Base-by-base conservation (phyloP, 2,888 invertebrate genomes). In the Neoaliturus tenellus region DNA sequence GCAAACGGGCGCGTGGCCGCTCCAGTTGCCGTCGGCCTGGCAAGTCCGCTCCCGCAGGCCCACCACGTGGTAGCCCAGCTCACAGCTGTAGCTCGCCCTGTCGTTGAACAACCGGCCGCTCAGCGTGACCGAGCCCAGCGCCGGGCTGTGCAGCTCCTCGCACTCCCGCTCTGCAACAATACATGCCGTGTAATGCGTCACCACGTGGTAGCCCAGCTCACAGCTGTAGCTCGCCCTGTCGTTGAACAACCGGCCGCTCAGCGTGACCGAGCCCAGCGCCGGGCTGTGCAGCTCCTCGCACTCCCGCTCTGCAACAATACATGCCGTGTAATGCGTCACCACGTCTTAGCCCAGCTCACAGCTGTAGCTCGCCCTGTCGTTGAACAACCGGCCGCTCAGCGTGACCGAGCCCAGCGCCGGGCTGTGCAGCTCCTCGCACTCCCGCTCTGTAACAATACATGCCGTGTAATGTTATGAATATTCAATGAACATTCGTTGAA, bases 21-120 rank as follows among this genome's bases (percentile, higher is more conserved):
- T 96, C 97, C 97, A 97, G 86, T 95, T 94, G 28, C 98, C 98
- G 90, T 99, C 98, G 0, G 98, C 98, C 88, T 97, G 96, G 90
- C 99, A 99, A 85, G 95, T 94, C 80, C 98, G 92, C 89, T 96
- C 96, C 88, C 96, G 94, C 0, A 97, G 92, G 0, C 98, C 98
- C 0, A 97, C 96, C 85, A 98, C 95, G 89, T 96, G 96, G 91
- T 95, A 98, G 0, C 97, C 98, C 80, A 96, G 94, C 23, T 97
- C 96, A 90, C 99, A 99, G 5, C 95, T 93, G 90, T 98, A 98
- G 41, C 94, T 94, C 0, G 97, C 96, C 84, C 95, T 94, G 87
- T 96, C 96, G 0, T 97, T 96, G 89, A 98, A 98, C 67, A 96
- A 93, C 85, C 94, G 92, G 28, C 97, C 97, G 0, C 94, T 94